Evolutionary conservation across 2,113 vertebrate genomes (phyloP).

Genomic region (Marcusenius ussheri): DNA sequence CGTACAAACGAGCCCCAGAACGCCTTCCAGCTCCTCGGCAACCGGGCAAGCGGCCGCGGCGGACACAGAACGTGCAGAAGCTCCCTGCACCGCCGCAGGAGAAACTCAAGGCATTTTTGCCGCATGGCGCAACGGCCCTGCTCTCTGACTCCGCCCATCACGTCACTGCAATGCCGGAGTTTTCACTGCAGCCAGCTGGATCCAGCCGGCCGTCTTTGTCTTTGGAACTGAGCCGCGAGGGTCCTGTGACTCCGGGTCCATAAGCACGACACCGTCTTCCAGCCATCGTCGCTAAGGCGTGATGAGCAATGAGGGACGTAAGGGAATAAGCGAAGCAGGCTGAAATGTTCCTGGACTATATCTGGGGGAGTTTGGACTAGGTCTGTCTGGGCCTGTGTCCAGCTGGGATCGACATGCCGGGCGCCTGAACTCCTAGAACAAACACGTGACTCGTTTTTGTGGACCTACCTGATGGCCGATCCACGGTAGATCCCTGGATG

Average conservation of each 20-base stretch:
- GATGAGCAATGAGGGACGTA: neutral
- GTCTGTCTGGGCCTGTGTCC: neutral
- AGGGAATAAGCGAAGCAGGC: neutral
- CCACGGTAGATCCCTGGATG: neutral
- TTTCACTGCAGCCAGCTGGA: neutral
- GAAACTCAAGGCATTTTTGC: neutral
- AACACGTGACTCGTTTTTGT: neutral
- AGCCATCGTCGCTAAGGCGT: neutral
- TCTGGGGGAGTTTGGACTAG: neutral
- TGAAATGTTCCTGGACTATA: neutral
- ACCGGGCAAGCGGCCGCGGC: neutral
- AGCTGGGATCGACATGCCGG: neutral
- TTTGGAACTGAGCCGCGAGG: neutral
- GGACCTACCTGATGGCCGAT: neutral
- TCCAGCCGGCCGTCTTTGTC: neutral
- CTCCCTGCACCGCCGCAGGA: neutral
- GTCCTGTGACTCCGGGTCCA: neutral
- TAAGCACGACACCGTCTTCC: neutral
- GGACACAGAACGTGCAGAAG: neutral
- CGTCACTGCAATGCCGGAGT: neutral
- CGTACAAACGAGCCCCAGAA: slow-evolving; percentile 50
- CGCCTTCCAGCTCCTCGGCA: slow-evolving; percentile 16
- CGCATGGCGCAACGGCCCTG: neutral
- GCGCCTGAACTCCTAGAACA: neutral
- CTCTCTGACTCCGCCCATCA: neutral